Conservation (phyloP, 2,797 vertebrate species). For the Iguana delicatissima region DNA sequence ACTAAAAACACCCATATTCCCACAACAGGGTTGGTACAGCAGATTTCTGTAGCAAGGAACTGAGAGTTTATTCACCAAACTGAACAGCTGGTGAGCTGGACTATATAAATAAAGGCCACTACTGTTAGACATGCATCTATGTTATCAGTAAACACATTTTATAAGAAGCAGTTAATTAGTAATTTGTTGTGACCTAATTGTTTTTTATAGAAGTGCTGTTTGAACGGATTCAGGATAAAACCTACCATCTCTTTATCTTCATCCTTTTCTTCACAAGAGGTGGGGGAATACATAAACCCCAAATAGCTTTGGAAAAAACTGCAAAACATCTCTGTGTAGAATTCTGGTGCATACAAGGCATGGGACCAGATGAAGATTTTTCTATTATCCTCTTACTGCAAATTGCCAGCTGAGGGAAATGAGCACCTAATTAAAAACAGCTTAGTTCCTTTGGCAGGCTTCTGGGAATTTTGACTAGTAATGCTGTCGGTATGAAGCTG, state of each 20-base stretch:
- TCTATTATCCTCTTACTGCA: constrained; percentile 36
- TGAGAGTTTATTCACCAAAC: not conserved
- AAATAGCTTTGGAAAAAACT: not conserved
- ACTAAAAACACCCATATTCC: constrained; percentile 1
- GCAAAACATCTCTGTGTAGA: constrained; percentile 41
- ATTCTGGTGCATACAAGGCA: not conserved
- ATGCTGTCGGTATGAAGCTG: constrained; percentile 76
- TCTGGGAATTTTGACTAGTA: constrained; percentile 51
- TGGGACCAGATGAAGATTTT: constrained; percentile 25
- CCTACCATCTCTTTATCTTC: not conserved
- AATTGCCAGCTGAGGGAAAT: not conserved
- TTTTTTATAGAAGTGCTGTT: constrained; percentile 32
- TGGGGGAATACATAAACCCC: constrained; percentile 48
- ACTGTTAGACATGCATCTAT: not conserved
- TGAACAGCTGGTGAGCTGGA: not conserved
- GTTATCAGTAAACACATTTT: constrained; percentile 5
- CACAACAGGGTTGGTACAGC: constrained; percentile 19
- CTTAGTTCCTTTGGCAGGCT: not conserved
- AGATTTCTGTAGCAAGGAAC: constrained; percentile 1
- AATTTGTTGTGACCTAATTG: constrained; percentile 9
- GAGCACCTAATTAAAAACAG: not conserved
- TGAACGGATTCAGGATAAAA: constrained; percentile 36
- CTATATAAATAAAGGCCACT: constrained; percentile 13
- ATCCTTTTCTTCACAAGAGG: not conserved
- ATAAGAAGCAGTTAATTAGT: not conserved